Evolutionary conservation across 1,140 invertebrate genomes (phyloP).

Genomic region (Drosophila ironensis): DNA sequence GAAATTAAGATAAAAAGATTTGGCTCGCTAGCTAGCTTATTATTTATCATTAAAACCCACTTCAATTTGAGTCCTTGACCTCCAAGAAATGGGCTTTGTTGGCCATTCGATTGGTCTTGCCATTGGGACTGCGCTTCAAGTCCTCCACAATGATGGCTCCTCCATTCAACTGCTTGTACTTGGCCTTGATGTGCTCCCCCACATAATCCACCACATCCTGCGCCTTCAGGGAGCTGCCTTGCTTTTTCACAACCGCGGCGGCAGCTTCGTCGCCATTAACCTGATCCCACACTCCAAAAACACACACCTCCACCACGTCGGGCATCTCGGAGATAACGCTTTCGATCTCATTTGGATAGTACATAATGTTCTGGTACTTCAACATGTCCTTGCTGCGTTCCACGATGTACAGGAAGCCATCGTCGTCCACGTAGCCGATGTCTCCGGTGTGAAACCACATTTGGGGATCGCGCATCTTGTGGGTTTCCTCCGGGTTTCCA

Average conservation of each 20-base stretch:
- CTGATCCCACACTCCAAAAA: slow-evolving; percentile 63
- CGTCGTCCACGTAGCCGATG: slow-evolving; percentile 84
- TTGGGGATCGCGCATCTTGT: slow-evolving; percentile 41
- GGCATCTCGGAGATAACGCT: slow-evolving; percentile 49
- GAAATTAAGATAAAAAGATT: too few species aligned
- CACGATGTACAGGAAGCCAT: slow-evolving; percentile 83
- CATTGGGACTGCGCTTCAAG: slow-evolving; percentile 68
- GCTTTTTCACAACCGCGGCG: slow-evolving; percentile 57
- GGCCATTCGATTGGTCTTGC: slow-evolving; percentile 56
- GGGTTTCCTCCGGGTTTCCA: slow-evolving; percentile 44
- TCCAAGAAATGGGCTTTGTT: slow-evolving; percentile 56
- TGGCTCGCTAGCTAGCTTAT: too few species aligned
- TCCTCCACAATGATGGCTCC: slow-evolving; percentile 82
- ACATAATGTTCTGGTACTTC: slow-evolving; percentile 75
- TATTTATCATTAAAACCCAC: too few species aligned
- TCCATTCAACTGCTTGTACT: slow-evolving; percentile 75
- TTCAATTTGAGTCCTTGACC: neutral
- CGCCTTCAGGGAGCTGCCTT: slow-evolving; percentile 28
- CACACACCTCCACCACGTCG: slow-evolving; percentile 59
- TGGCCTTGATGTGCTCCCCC: slow-evolving; percentile 18
- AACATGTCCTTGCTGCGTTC: slow-evolving; percentile 86
- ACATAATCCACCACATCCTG: slow-evolving; percentile 63
- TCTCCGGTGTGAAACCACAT: slow-evolving; percentile 87
- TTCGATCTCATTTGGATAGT: slow-evolving; percentile 70
- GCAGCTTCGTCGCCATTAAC: slow-evolving; percentile 52